Base-by-base conservation (phyloP, 2,888 invertebrate species). In the Polydrusus pterygomalis region DNA sequence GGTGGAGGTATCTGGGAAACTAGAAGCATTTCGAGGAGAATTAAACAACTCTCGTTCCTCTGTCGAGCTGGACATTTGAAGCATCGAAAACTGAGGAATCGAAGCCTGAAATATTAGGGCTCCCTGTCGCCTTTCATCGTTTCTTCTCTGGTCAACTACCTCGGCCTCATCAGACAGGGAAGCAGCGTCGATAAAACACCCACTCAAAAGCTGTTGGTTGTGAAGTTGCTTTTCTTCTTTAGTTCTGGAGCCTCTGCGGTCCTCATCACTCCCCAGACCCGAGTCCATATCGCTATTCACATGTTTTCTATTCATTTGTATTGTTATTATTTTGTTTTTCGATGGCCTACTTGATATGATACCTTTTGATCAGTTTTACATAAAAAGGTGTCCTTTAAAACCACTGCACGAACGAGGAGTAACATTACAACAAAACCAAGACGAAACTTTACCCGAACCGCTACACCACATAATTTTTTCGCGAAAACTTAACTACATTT, bases 111-210 rank as follows among this genome's bases (percentile, higher is more conserved):
- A 92, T 56, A 91, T 88, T 6, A 91, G 87, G 49, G 89, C 89
- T 6, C 91, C 90, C 80, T 91, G 91, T 18, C 90, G 88, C 40
- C 91, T 88, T 83, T 92, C 92, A 79, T 90, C 90, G 69, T 90
- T 90, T 72, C 90, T 88, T 40, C 90, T 86, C 15, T 90, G 78
- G 30, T 83, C 84, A 25, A 77, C 80, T 18, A 79, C 79, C 56
- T 93, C 91, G 74, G 90, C 91, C 83, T 95, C 94, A 85, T 95
- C 95, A 20, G 91, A 90, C 78, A 95, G 88, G 83, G 92, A 92
- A 8, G 95, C 92, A 15, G 94, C 95, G 85, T 95, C 94, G 79
- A 95, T 95, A 81, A 95, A 95, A 85, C 93, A 95, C 75, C 86
- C 86, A 79, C 91, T 87, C 84, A 90, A 80, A 81, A 89, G 80